Conservation (phyloP, 2,113 vertebrate species). For the Oncorhynchus gorbuscha region DNA sequence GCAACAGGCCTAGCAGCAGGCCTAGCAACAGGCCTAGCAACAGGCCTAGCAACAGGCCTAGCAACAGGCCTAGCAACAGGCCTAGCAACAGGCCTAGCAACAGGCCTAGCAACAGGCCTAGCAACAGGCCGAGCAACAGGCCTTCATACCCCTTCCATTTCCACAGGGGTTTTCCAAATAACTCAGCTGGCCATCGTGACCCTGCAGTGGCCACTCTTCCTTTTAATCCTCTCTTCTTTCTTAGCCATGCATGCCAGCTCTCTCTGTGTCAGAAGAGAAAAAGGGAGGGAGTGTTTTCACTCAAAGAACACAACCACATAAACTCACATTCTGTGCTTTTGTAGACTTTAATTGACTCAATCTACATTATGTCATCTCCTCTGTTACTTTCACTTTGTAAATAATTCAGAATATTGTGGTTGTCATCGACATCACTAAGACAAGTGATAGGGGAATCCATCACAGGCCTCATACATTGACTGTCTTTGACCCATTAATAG, state of each 20-base stretch:
- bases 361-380: conserved; percentile 54
- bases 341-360: conserved; percentile 37
- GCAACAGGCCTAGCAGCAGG: conserved; percentile 9
- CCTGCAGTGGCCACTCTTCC: conserved; percentile 61
- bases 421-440: conserved; percentile 28
- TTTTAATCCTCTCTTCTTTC: conserved; percentile 62
- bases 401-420: conserved; percentile 4
- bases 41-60: conserved; percentile 51
- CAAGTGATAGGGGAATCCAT: conserved; percentile 41
- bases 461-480: background rate
- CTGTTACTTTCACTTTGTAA: conserved; percentile 7
- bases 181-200: conserved; percentile 65
- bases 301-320: conserved; percentile 44
- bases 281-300: conserved; percentile 30
- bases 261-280: conserved; percentile 55
- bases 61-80: too few relatives aligned
- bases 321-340: conserved; percentile 33
- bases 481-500: background rate
- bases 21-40: conserved; percentile 70
- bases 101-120: conserved; percentile 67
- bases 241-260: conserved; percentile 63
- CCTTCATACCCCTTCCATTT: conserved; percentile 52
- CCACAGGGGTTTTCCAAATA: conserved; percentile 69
- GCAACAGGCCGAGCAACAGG: conserved; percentile 67
- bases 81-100: conserved; percentile 50